Evolutionary conservation across 2,113 vertebrate species (phyloP).

Genomic region (Phasianus colchicus): DNA sequence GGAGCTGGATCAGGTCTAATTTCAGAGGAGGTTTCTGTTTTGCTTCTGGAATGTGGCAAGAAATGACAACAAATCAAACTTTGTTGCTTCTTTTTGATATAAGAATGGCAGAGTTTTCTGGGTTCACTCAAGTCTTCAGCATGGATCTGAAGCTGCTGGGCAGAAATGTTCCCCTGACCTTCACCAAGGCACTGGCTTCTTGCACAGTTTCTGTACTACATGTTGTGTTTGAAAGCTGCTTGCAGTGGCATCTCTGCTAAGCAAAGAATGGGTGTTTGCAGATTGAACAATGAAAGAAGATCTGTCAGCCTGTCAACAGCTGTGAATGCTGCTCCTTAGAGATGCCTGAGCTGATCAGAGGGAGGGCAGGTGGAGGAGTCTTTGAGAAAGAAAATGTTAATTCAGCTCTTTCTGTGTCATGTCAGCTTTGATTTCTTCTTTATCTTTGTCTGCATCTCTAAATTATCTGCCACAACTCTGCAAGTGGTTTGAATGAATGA

Average conservation of each 20-base stretch:
- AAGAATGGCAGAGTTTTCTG: background rate
- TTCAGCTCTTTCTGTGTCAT: background rate
- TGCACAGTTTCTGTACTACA: accelerated
- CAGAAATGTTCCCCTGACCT: accelerated
- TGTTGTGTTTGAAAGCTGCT: background rate
- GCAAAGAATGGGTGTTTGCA: background rate
- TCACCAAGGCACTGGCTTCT: accelerated
- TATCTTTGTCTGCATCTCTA: background rate
- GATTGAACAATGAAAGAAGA: background rate
- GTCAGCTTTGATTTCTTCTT: constrained; percentile 51
- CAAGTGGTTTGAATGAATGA: constrained; percentile 19
- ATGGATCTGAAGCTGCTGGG: background rate
- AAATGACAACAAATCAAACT: background rate
- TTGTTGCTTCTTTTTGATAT: background rate
- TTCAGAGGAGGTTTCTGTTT: background rate
- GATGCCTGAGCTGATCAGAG: background rate
- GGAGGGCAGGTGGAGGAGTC: background rate
- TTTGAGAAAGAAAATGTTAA: constrained; percentile 25
- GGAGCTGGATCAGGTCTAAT: background rate
- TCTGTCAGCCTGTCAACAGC: background rate
- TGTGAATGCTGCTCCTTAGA: background rate
- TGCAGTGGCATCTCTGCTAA: background rate
- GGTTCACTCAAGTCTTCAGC: background rate
- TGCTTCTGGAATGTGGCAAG: background rate
- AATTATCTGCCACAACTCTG: constrained; percentile 25